Evolutionary conservation across 2,797 vertebrate genomes (phyloP), one percentile per base, ranked within the genome.

Genomic region (Tangara arthus): DNA sequence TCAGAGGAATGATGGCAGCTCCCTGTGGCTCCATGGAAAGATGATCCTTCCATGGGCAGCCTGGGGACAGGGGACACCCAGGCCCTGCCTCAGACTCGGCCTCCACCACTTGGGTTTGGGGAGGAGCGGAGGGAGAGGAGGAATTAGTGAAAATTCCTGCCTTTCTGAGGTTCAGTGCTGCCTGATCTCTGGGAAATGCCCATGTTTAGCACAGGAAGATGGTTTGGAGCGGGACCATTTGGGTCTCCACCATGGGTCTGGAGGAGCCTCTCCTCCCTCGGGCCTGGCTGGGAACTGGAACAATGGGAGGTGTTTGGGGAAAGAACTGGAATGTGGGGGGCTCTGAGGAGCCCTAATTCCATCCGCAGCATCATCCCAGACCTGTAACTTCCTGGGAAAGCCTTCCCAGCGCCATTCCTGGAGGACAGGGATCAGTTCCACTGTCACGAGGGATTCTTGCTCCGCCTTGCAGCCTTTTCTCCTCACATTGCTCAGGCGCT

Each of bases 151-250:
- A 6, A 28, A 39, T 34, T 52, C 70, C 35, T 35, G 34, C 34
- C 2, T 39, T 46, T 56, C 61, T 24, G 37, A n/a, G 49, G 27
- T 6, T 60, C 30, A 6, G 17, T 2, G 7, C 9, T 35, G 12
- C 14, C 35, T 30, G 10, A 20, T 44, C 73, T 50, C 23, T 3
- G 16, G 49, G 61, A 41, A 73, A 34, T 3, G 21, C 26, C 30
- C 37, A 9, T 2, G 0, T 18, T 34, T 18, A 19, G 42, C 55
- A 28, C 22, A 0, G 2, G 60, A 42, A 4, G 53, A 0, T n/a
- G 32, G 15, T 6, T 5, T 56, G 81, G 44, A 37, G 34, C 15
- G 35, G 30, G 47, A 9, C 5, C 6, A 0, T 57, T 52, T n/a
- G 50, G 9, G 32, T 44, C 6, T n/a, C 8, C 59, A 60, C 4